These are phyloP conservation scores for Callyntrura guangdongensis DNA, from an alignment of 2,888 invertebrate species.

Conservation along the genomic window DNA sequence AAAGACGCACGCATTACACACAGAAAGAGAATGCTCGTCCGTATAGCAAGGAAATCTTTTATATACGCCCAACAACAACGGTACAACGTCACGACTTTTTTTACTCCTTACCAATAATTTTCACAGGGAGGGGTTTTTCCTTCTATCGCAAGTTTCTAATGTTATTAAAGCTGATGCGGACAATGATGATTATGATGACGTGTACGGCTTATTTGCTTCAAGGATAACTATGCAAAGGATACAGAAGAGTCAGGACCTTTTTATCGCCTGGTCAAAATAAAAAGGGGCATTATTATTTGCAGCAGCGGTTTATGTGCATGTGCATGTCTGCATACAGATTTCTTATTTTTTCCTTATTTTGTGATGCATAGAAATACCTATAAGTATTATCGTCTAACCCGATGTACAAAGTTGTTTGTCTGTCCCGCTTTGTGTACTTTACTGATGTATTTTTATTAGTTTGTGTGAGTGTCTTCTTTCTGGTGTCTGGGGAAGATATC, in stretches of 20 bases:
- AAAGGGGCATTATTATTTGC: conserved; percentile 47
- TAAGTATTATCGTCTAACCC: too few relatives aligned
- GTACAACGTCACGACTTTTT: conserved; percentile 77
- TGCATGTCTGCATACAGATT: conserved; percentile 54
- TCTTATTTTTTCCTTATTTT: conserved; percentile 10
- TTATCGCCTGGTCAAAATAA: conserved; percentile 34
- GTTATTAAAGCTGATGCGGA: conserved; percentile 1
- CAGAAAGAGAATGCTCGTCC: background rate
- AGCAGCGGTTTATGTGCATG: background rate
- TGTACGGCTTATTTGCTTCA: conserved; percentile 27
- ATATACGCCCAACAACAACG: conserved; percentile 76
- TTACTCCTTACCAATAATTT: conserved; percentile 80
- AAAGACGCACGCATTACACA: background rate
- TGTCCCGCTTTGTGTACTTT: conserved; percentile 56
- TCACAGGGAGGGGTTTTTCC: conserved; percentile 81
- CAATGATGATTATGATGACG: conserved; percentile 27
- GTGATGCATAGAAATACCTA: conserved; percentile 23
- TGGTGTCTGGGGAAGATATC: background rate
- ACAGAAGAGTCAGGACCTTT: conserved; percentile 29
- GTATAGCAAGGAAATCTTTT: conserved; percentile 22
- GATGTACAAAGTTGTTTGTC: background rate
- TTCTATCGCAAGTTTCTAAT: conserved; percentile 40
- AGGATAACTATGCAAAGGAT: background rate
- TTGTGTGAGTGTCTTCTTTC: background rate
- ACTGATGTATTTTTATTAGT: conserved; percentile 49